phyloP scores from a whole-genome alignment of 2,113 vertebrate species.

The Anarrhichthys ocellatus region DNA sequence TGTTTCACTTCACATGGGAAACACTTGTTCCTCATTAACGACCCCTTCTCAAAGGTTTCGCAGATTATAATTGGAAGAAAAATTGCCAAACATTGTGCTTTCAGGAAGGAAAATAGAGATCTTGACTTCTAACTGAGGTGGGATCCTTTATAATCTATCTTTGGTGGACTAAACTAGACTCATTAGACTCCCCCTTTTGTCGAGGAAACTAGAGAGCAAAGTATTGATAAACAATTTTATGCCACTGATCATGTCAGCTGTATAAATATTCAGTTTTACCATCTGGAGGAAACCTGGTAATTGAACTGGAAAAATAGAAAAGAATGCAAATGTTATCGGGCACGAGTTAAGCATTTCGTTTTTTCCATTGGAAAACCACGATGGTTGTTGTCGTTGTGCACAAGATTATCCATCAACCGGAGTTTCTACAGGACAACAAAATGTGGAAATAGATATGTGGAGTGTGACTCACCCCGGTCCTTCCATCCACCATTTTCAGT shows the following conservation, averaged over 20 bases:
- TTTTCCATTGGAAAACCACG: neutral
- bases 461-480: conserved; percentile 74
- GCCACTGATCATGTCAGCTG: neutral
- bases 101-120: neutral
- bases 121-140: neutral
- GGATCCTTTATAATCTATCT: neutral
- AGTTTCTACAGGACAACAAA: neutral
- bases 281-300: neutral
- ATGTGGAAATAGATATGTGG: neutral
- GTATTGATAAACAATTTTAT: neutral
- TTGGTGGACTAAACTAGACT: neutral
- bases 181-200: neutral
- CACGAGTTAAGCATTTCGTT: neutral
- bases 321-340: neutral
- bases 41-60: neutral
- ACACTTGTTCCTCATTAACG: neutral
- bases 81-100: neutral
- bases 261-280: neutral
- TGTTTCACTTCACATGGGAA: neutral
- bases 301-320: neutral
- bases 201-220: neutral
- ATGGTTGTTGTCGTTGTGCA: neutral
- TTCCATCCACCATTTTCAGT: conserved; percentile 82
- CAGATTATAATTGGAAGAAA: neutral
- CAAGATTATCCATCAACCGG: neutral